Evolutionary conservation across 2,888 invertebrate species (phyloP).

Genomic region (Seira sanloemensis): DNA sequence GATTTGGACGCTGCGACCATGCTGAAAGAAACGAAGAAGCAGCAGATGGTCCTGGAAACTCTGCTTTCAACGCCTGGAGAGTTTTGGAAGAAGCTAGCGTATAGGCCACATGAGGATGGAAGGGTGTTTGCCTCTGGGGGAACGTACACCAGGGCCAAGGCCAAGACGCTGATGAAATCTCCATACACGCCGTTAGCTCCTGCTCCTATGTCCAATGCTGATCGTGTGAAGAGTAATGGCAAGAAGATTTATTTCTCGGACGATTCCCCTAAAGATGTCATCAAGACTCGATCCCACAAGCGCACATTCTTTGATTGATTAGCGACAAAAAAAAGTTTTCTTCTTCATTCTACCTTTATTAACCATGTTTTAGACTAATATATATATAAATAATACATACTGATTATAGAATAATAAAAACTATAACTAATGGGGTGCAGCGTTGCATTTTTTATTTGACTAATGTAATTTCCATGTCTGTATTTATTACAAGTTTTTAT

Average conservation of each 20-base stretch:
- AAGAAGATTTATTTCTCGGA: slow-evolving; percentile 71
- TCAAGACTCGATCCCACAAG: slow-evolving; percentile 44
- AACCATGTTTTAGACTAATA: too few species aligned
- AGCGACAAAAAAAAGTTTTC: neutral
- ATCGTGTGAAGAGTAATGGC: slow-evolving; percentile 50
- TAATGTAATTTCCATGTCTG: too few species aligned
- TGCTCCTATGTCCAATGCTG: slow-evolving; percentile 26
- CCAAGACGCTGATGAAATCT: slow-evolving; percentile 25
- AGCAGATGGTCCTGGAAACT: slow-evolving; percentile 75
- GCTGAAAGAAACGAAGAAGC: slow-evolving; percentile 86
- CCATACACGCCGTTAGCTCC: slow-evolving; percentile 46
- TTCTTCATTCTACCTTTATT: neutral
- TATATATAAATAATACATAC: too few species aligned
- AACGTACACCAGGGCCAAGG: slow-evolving; percentile 64
- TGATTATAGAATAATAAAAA: too few species aligned
- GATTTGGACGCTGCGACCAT: slow-evolving; percentile 83
- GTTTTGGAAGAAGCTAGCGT: slow-evolving; percentile 68
- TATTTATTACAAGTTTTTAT: too few species aligned
- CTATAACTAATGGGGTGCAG: too few species aligned
- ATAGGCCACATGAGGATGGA: slow-evolving; percentile 62
- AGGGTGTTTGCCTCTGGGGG: slow-evolving; percentile 48
- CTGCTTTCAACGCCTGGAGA: slow-evolving; percentile 65
- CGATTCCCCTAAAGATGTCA: slow-evolving; percentile 68
- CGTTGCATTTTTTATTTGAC: too few species aligned
- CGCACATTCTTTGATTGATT: slow-evolving; percentile 52